Evolutionary conservation across 2,888 invertebrate genomes (phyloP).

Genomic region (Plagiodera versicolora): DNA sequence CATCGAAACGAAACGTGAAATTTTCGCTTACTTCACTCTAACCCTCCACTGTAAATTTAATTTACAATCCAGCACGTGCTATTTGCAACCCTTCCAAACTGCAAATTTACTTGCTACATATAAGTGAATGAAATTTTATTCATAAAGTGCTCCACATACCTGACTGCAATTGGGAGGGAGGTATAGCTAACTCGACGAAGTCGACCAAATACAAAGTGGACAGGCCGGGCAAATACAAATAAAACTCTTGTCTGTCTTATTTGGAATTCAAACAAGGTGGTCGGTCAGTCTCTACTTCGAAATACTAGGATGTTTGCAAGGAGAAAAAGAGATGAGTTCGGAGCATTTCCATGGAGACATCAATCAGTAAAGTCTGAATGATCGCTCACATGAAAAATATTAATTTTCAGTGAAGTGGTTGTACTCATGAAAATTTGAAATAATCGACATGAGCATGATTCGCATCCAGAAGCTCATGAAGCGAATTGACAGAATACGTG

Average conservation of each 20-base stretch:
- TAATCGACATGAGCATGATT: too few relatives aligned
- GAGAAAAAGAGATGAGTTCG: constrained; percentile 42
- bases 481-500: too few relatives aligned
- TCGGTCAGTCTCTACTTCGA: constrained; percentile 43
- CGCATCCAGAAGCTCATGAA: too few relatives aligned
- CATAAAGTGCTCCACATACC: constrained; percentile 27
- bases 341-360: constrained; percentile 31
- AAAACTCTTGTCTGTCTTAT: constrained; percentile 50
- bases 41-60: constrained; percentile 10
- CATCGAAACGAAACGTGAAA: neutral
- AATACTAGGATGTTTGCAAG: constrained; percentile 26
- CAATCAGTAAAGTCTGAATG: neutral
- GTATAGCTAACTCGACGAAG: constrained; percentile 49
- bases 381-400: too few relatives aligned
- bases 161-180: constrained; percentile 32
- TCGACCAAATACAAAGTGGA: constrained; percentile 52
- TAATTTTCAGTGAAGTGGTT: too few relatives aligned
- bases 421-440: too few relatives aligned
- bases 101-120: constrained; percentile 27
- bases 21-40: neutral
- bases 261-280: constrained; percentile 50
- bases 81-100: constrained; percentile 30
- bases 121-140: constrained; percentile 25
- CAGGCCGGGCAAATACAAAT: constrained; percentile 52
- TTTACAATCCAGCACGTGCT: constrained; percentile 18